Conservation (phyloP, 1,140 invertebrate species). For the Pollicipes pollicipes region DNA sequence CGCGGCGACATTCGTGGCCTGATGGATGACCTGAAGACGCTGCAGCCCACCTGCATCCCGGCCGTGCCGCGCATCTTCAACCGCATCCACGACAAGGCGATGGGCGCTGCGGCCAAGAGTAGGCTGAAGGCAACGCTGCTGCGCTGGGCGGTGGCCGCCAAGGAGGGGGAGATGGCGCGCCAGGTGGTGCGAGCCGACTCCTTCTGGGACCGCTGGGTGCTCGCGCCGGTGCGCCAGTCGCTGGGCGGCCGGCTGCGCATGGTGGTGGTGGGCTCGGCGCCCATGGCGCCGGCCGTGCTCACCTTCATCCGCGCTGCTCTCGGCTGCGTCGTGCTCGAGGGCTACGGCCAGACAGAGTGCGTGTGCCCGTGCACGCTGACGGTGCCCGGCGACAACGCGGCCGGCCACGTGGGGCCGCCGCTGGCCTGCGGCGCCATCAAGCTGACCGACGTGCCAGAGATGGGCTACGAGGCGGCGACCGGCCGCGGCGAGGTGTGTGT, state of each 20-base stretch:
- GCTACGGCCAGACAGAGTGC: slow-evolving; percentile 91
- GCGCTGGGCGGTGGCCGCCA: not conserved
- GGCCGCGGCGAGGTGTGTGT: slow-evolving; percentile 30
- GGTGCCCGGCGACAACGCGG: slow-evolving; percentile 68
- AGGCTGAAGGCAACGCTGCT: not conserved
- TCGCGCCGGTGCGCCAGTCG: slow-evolving; percentile 67
- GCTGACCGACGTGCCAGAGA: slow-evolving; percentile 87
- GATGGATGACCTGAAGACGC: slow-evolving; percentile 30
- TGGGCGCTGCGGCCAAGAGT: slow-evolving; percentile 13
- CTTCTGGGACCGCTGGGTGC: slow-evolving; percentile 76
- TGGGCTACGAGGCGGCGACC: slow-evolving; percentile 81
- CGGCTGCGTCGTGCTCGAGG: slow-evolving; percentile 58
- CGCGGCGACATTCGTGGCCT: slow-evolving; percentile 30
- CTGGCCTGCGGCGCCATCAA: slow-evolving; percentile 80
- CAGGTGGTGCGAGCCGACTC: slow-evolving; percentile 36
- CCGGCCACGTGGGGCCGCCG: slow-evolving; percentile 61
- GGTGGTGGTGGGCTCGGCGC: slow-evolving; percentile 86
- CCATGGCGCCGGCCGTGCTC: slow-evolving; percentile 67
- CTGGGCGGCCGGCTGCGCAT: slow-evolving; percentile 77
- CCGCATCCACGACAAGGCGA: slow-evolving; percentile 69
- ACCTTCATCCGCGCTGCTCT: slow-evolving; percentile 82
- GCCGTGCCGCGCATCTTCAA: slow-evolving; percentile 69
- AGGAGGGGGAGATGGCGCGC: not conserved
- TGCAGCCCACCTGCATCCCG: slow-evolving; percentile 33
- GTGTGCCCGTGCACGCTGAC: slow-evolving; percentile 75